A percentile compares a stretch with the other conserved stretches of the same genome.
phyloP scores from a whole-genome alignment of 2,797 vertebrate species.

The Xyrichtys novacula region DNA sequence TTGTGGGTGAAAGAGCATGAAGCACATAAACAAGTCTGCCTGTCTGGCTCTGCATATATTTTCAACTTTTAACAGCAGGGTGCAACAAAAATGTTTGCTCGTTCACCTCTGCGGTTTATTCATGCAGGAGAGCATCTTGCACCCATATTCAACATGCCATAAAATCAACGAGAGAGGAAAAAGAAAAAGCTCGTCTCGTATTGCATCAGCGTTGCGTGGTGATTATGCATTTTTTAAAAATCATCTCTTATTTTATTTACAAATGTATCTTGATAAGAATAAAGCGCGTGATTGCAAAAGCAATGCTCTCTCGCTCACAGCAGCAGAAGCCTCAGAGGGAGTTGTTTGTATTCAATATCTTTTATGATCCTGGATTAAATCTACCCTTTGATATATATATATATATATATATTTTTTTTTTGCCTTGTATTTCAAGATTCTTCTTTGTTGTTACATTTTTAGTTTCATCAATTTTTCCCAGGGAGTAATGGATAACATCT shows the following conservation, averaged over 20 bases:
- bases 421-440: constrained; percentile 28
- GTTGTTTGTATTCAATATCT: constrained; percentile 21
- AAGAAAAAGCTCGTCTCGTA: not conserved
- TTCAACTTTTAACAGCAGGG: constrained; percentile 63
- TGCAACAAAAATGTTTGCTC: constrained; percentile 55
- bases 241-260: not conserved
- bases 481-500: constrained; percentile 78
- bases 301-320: not conserved
- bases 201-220: constrained; percentile 6
- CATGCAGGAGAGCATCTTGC: constrained; percentile 44
- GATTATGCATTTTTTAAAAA: constrained; percentile 34
- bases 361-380: constrained; percentile 44
- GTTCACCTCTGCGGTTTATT: constrained; percentile 72
- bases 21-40: constrained; percentile 49
- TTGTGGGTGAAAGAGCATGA: constrained; percentile 37
- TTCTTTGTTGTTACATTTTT: constrained; percentile 52
- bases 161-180: constrained; percentile 17
- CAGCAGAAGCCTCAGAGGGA: not conserved
- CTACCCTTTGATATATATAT: constrained; percentile 17
- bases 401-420: too few relatives aligned
- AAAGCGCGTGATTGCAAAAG: constrained; percentile 13
- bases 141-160: constrained; percentile 11
- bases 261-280: constrained; percentile 36
- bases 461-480: constrained; percentile 53
- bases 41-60: constrained; percentile 50